Evolutionary conservation across 2,797 vertebrate species (phyloP), one percentile per base, ranked within the genome.

Genomic region (Gorsachius magnificus): DNA sequence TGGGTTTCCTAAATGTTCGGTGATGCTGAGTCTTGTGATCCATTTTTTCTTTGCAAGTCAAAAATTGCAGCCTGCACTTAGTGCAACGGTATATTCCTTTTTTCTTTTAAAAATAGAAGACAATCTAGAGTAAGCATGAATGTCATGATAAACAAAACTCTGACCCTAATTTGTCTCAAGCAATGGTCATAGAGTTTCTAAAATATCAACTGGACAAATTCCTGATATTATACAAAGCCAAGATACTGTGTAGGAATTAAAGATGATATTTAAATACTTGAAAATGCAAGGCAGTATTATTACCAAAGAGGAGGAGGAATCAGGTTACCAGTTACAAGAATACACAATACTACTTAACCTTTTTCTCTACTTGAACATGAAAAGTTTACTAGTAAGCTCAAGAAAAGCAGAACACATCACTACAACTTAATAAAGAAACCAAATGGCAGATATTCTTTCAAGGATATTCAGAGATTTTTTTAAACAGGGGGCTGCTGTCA

Each of bases 51-150:
- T 99, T 99, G 97, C 98, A 99, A 5, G 99, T 99, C 95, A 99
- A 98, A 97, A 99, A 99, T 24, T 99, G 99, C 80, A 99, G 97
- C 70, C 99, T 97, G 97, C 99, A 99, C 96, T 99, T 99, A 79
- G 99, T 99, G 97, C 99, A 99, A 91, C 99, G 99, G 97, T 99
- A 98, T 95, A 99, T 98, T 90, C 99, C 99, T 97, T 99, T 99
- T 99, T 99, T 99, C 99, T 99, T 96, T 36, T 33, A 92, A 74
- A 66, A 85, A 89, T 6, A 45, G 60, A 87, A 95, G 64, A 92
- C 10, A 75, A 70, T 25, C 35, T 65, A 58, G 0, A 89, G 41
- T 93, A 70, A 94, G 33, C 24, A 95, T 2, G 31, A 79, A 78
- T 35, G 3, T 11, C 18, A 31, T 5, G 10, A 72, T 45, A 56